A percentile compares a stretch with the other conserved stretches of the same genome.
Evolutionary conservation across 2,888 invertebrate genomes (phyloP).

Genomic region (Adineta ricciae): DNA sequence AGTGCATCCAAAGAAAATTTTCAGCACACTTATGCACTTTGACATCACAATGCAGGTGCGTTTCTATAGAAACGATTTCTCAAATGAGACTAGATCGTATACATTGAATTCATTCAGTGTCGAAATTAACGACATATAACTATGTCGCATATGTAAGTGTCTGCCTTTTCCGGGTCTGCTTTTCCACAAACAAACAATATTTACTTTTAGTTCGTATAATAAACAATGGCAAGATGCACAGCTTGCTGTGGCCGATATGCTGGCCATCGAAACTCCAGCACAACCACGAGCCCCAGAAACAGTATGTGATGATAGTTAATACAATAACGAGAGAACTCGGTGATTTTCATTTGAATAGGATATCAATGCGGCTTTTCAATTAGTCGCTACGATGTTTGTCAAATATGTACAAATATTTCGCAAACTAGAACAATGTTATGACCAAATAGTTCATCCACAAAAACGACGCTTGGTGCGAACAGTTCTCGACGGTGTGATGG

Average conservation of each 20-base stretch:
- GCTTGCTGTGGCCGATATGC: slow-evolving; percentile 45
- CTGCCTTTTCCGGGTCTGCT: not conserved
- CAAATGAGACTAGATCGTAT: not conserved
- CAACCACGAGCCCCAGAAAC: slow-evolving; percentile 49
- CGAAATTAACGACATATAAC: not conserved
- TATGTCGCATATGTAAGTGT: slow-evolving; percentile 15
- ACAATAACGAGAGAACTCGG: not conserved
- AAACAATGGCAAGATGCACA: slow-evolving; percentile 50
- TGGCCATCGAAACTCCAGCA: slow-evolving; percentile 47
- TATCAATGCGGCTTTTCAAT: slow-evolving; percentile 47
- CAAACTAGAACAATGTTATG: slow-evolving; percentile 68
- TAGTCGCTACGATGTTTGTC: slow-evolving; percentile 59
- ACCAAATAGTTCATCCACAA: slow-evolving; percentile 83
- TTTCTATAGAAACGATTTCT: not conserved
- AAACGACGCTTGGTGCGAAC: slow-evolving; percentile 67
- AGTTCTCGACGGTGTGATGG: slow-evolving; percentile 57
- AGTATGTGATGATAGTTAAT: slow-evolving; percentile 37
- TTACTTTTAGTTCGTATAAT: slow-evolving; percentile 38
- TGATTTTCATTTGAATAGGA: slow-evolving; percentile 41
- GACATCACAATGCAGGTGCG: not conserved
- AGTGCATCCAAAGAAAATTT: not conserved
- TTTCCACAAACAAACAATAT: not conserved
- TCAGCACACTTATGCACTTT: not conserved
- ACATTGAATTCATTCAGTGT: not conserved
- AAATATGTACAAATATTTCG: slow-evolving; percentile 69